Evolutionary conservation across 1,140 invertebrate species (phyloP).

Genomic region (Drosophila aff.): DNA sequence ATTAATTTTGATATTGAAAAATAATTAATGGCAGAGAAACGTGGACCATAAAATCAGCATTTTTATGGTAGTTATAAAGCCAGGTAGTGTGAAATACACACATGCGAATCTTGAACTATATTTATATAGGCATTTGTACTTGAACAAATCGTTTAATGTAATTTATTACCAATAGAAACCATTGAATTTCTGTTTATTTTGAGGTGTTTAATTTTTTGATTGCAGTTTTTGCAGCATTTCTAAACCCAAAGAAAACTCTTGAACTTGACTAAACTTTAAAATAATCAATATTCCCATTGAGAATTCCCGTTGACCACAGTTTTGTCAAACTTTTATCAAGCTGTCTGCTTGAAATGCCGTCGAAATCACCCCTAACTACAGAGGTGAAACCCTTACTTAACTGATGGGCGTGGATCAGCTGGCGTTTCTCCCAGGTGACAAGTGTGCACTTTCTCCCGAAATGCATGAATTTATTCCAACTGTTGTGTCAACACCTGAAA

Average conservation of each 20-base stretch:
- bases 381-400: slow-evolving; percentile 8
- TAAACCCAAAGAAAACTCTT: not conserved
- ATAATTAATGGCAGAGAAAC: slow-evolving; percentile 16
- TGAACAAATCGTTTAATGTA: slow-evolving; percentile 1
- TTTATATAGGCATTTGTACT: not conserved
- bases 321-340: not conserved
- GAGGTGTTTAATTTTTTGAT: too few species aligned
- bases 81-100: slow-evolving; percentile 9
- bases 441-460: slow-evolving; percentile 66
- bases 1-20: not conserved
- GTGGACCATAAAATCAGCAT: slow-evolving; percentile 1
- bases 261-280: not conserved
- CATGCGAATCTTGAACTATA: slow-evolving; percentile 10
- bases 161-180: not conserved
- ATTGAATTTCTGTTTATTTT: too few species aligned
- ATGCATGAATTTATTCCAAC: slow-evolving; percentile 67
- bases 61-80: slow-evolving; percentile 9
- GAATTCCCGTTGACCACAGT: slow-evolving; percentile 1
- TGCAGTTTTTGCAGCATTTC: not conserved
- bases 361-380: not conserved
- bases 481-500: slow-evolving; percentile 11
- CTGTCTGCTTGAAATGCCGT: not conserved
- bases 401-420: slow-evolving; percentile 40
- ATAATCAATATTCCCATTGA: slow-evolving; percentile 1
- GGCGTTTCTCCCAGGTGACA: slow-evolving; percentile 57